phyloP scores from a whole-genome alignment of 2,888 invertebrate species.

The Sphaerophoria taeniata region DNA sequence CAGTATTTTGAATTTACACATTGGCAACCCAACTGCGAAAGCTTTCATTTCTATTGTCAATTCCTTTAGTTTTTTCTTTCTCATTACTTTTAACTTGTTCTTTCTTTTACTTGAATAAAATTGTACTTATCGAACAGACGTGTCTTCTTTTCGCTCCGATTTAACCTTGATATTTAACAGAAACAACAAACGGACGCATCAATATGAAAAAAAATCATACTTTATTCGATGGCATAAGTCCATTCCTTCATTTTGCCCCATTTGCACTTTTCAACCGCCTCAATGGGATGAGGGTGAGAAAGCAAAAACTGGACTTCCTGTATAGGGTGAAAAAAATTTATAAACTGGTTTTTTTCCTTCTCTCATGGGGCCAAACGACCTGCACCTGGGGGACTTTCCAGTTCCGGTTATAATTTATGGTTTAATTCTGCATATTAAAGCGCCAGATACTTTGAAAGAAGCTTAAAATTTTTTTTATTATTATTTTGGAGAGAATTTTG shows the following conservation, averaged over 20 bases:
- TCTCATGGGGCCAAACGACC: conserved; percentile 36
- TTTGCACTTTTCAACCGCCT: background rate
- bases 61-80: no score
- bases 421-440: conserved; percentile 68
- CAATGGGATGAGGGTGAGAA: background rate
- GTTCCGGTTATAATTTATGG: conserved; percentile 70
- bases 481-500: no score
- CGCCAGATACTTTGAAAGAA: conserved; percentile 59
- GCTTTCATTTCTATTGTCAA: no score
- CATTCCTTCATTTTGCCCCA: background rate
- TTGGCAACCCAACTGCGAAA: no score
- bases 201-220: conserved; percentile 1
- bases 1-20: no score
- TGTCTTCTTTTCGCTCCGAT: no score
- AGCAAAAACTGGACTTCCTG: background rate
- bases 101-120: no score
- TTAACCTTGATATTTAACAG: no score
- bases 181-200: no score
- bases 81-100: no score
- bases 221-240: conserved; percentile 34
- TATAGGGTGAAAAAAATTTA: conserved; percentile 23
- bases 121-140: no score
- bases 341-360: conserved; percentile 6
- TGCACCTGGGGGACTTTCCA: conserved; percentile 48
- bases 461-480: no score